These are phyloP conservation scores for Pseudachorutes palmiensis DNA, from an alignment of 1,140 invertebrate species.

Conservation along the genomic window DNA sequence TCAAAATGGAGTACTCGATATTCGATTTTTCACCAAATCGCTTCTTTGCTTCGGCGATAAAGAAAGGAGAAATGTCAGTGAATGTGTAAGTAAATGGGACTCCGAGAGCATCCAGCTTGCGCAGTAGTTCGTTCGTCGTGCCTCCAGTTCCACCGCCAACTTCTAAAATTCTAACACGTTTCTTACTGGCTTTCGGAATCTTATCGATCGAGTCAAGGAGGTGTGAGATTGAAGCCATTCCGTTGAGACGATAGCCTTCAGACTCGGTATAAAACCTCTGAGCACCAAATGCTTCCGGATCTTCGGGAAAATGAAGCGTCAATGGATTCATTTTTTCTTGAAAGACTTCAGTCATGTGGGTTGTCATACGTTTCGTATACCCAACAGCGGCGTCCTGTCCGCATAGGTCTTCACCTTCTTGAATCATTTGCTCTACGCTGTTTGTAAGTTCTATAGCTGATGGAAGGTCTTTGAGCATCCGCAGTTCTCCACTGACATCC, in stretches of 20 bases:
- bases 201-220: background rate
- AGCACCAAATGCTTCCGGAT: background rate
- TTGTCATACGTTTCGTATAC: background rate
- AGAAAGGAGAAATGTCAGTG: slow-evolving; percentile 18
- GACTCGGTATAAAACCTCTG: background rate
- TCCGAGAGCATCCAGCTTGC: background rate
- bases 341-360: background rate
- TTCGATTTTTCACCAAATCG: slow-evolving; percentile 7
- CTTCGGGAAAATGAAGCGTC: slow-evolving; percentile 6
- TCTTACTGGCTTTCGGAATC: background rate
- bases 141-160: slow-evolving; percentile 20
- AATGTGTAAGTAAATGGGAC: slow-evolving; percentile 15
- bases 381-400: background rate
- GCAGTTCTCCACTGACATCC: background rate
- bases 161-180: slow-evolving; percentile 13
- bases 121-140: background rate
- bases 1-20: slow-evolving; percentile 3
- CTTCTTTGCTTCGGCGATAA: slow-evolving; percentile 12
- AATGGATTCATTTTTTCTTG: slow-evolving; percentile 10
- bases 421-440: background rate
- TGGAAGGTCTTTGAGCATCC: background rate
- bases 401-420: background rate
- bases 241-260: background rate
- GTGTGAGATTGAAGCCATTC: background rate
- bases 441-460: background rate